These are phyloP conservation scores for Itoplectis maculator DNA, from an alignment of 2,888 invertebrate species.

Conservation along the genomic window DNA sequence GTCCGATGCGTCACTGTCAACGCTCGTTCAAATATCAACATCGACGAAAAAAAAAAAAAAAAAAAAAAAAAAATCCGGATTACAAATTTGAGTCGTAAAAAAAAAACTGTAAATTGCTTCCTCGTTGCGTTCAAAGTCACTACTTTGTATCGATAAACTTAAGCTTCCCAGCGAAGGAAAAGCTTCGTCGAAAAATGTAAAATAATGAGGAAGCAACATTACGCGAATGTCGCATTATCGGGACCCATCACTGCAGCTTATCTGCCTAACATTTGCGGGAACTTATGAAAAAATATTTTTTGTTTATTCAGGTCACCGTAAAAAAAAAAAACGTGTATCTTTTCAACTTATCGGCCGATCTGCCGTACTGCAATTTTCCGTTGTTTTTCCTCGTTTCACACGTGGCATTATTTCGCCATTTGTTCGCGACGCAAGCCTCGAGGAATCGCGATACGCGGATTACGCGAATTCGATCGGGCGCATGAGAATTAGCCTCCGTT, in stretches of 20 bases:
- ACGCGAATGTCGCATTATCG: no score
- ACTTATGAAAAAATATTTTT: not conserved
- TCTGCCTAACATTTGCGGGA: no score
- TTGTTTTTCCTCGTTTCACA: not conserved
- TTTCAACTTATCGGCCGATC: not conserved
- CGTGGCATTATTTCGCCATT: constrained; percentile 23
- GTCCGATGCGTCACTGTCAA: constrained; percentile 25
- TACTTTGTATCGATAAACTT: no score
- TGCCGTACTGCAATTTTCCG: not conserved
- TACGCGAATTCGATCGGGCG: constrained; percentile 7
- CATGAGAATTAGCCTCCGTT: not conserved
- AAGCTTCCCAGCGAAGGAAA: no score
- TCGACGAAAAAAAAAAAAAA: not conserved
- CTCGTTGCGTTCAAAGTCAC: no score
- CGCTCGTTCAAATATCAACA: constrained; percentile 7
- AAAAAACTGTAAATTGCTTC: no score
- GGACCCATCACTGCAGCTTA: not conserved
- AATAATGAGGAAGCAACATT: not conserved
- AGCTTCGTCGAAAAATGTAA: no score
- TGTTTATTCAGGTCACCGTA: not conserved
- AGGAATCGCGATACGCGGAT: constrained; percentile 13
- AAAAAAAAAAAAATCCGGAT: no score
- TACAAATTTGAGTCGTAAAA: no score
- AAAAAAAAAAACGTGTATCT: not conserved
- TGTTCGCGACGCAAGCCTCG: constrained; percentile 1